Conservation (phyloP, 2,797 vertebrate genomes). For the Karalla daura region DNA sequence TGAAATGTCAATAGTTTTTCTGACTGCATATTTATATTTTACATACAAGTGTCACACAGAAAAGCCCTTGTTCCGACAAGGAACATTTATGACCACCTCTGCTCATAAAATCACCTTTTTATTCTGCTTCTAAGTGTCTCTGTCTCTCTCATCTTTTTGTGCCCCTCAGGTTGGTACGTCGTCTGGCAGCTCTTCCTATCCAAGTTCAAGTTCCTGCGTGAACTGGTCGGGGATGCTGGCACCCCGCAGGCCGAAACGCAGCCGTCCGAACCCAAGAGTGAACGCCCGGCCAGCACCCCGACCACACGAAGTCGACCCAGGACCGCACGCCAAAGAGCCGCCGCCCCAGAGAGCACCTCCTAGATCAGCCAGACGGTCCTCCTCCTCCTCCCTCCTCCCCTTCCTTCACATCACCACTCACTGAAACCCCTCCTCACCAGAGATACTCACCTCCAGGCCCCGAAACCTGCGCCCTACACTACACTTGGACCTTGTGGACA, state of each 20-base stretch:
- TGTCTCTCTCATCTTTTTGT: not conserved
- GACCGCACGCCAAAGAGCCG: conserved; percentile 87
- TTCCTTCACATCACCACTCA: not conserved
- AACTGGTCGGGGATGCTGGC: conserved; percentile 92
- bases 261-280: conserved; percentile 86
- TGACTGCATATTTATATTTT: too few species aligned
- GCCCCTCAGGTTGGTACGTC: conserved; percentile 93
- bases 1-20: too few species aligned
- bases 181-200: conserved; percentile 99
- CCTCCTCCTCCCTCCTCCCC: not conserved
- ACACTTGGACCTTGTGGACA: conserved; percentile 24
- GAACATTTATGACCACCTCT: too few species aligned
- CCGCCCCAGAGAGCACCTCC: conserved; percentile 70
- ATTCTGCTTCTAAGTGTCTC: not conserved
- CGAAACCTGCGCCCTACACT: conserved; percentile 29
- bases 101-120: not conserved
- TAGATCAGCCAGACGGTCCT: conserved; percentile 39
- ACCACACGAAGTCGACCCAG: conserved; percentile 84
- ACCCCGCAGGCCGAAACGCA: conserved; percentile 91
- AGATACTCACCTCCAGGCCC: not conserved
- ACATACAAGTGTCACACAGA: too few species aligned
- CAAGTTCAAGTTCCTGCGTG: conserved; percentile 98
- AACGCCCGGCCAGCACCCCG: conserved; percentile 76
- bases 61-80: too few species aligned
- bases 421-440: not conserved